Conservation (phyloP, 2,888 invertebrate genomes). For the Cepaea hortensis region DNA sequence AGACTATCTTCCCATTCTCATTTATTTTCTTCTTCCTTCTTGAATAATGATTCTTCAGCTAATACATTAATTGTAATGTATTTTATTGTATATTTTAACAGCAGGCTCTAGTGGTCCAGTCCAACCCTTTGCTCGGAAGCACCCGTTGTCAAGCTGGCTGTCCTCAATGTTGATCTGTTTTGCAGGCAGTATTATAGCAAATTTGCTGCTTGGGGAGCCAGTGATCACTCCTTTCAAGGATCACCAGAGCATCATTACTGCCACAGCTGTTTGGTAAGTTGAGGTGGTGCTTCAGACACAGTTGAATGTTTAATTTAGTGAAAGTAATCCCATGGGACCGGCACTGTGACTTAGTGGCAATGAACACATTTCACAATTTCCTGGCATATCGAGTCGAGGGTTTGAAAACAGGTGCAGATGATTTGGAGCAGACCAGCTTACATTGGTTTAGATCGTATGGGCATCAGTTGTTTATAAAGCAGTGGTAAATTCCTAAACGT, state of each 20-base stretch:
- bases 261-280: slow-evolving; percentile 91
- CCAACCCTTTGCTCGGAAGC: slow-evolving; percentile 93
- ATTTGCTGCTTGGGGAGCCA: slow-evolving; percentile 96
- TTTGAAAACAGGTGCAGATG: no score
- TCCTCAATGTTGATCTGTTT: slow-evolving; percentile 98
- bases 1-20: no score
- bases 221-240: slow-evolving; percentile 96
- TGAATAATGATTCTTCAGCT: background rate
- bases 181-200: slow-evolving; percentile 96
- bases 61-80: background rate
- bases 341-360: no score
- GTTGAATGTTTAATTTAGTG: no score
- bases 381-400: no score
- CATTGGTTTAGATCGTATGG: no score
- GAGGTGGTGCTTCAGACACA: background rate
- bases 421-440: no score
- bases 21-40: no score
- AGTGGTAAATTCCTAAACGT: no score
- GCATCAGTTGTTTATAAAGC: no score
- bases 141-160: slow-evolving; percentile 97
- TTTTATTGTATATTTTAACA: background rate
- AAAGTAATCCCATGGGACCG: no score
- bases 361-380: no score
- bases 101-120: background rate
- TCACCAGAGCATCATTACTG: slow-evolving; percentile 92